phyloP scores from a whole-genome alignment of 2,888 invertebrate species.

The Chymomyza caudatula region DNA sequence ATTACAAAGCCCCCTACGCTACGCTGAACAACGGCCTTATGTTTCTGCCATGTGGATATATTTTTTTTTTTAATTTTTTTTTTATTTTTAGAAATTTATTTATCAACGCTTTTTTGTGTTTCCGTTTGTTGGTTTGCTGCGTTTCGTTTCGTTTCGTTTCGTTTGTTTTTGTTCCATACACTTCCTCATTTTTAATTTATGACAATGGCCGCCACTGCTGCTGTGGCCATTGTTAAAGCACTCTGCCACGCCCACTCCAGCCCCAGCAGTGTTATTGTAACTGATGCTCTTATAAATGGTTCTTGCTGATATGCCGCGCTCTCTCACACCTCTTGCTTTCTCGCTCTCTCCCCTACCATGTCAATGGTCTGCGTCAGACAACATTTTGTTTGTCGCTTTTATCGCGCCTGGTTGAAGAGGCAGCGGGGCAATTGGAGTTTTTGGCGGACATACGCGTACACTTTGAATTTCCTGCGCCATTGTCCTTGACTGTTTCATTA shows the following conservation, averaged over 20 bases:
- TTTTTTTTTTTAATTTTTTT: slow-evolving; percentile 13
- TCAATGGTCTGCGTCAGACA: slow-evolving; percentile 38
- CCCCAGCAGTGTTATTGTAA: slow-evolving; percentile 55
- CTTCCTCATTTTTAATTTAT: slow-evolving; percentile 74
- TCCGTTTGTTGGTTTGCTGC: slow-evolving; percentile 47
- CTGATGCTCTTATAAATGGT: slow-evolving; percentile 71
- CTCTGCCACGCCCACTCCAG: slow-evolving; percentile 21
- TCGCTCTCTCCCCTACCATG: background rate
- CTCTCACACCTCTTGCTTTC: background rate
- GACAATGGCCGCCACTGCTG: slow-evolving; percentile 56
- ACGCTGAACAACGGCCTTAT: slow-evolving; percentile 15
- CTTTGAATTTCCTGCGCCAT: slow-evolving; percentile 68
- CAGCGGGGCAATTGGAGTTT: background rate
- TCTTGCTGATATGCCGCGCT: slow-evolving; percentile 11
- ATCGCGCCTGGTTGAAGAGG: slow-evolving; percentile 35
- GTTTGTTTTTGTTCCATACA: slow-evolving; percentile 68
- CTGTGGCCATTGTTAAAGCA: slow-evolving; percentile 51
- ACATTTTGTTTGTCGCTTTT: slow-evolving; percentile 66
- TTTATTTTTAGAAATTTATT: slow-evolving; percentile 57
- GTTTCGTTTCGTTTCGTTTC: slow-evolving; percentile 32
- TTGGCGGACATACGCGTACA: slow-evolving; percentile 42
- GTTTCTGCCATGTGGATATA: slow-evolving; percentile 3
- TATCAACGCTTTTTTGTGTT: slow-evolving; percentile 66
- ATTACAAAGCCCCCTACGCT: background rate
- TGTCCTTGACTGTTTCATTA: slow-evolving; percentile 72